Evolutionary conservation across 2,113 vertebrate genomes (phyloP).

Genomic region (Eidolon helvum): DNA sequence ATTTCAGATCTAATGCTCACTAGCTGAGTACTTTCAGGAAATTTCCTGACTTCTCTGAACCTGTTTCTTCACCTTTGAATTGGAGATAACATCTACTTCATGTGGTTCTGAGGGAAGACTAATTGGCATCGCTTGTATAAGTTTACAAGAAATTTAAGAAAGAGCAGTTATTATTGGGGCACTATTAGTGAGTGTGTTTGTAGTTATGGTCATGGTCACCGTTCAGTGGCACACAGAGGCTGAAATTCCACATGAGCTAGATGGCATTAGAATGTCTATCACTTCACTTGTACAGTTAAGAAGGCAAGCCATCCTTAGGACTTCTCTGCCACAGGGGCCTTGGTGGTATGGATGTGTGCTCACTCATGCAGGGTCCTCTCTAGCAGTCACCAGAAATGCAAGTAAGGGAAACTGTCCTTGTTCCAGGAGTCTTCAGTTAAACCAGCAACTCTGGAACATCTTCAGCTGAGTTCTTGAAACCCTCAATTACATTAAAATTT

Average conservation of each 20-base stretch:
- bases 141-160: background rate
- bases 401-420: background rate
- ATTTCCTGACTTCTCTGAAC: background rate
- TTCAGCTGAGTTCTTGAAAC: background rate
- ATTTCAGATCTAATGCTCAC: background rate
- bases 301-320: background rate
- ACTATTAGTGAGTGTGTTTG: background rate
- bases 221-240: background rate
- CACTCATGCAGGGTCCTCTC: background rate
- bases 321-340: background rate
- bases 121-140: background rate
- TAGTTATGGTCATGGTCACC: background rate
- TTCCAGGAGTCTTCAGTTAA: background rate
- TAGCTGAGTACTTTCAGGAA: background rate
- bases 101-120: background rate
- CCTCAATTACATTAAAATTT: background rate
- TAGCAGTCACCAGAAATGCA: background rate
- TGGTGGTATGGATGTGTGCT: background rate
- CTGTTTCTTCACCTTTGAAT: background rate
- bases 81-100: background rate
- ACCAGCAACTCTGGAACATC: too few relatives aligned
- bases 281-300: background rate
- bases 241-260: background rate
- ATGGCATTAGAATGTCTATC: background rate
- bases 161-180: background rate